Percentiles rank a stretch among this genome's conserved stretches.
Conservation (phyloP, 1,140 invertebrate species). For the Euschistus heros region DNA sequence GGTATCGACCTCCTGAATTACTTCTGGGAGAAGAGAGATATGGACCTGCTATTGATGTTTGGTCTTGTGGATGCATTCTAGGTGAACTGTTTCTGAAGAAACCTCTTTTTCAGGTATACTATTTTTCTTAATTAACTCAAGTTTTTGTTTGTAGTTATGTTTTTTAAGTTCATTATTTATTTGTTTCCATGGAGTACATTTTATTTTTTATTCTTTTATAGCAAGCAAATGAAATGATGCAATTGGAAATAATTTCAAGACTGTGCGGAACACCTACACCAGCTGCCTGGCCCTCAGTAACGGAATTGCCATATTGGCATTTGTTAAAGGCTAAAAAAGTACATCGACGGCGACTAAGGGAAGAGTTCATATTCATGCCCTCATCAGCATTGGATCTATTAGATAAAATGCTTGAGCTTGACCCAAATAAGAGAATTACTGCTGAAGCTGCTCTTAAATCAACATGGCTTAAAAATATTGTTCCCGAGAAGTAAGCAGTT, state of each 20-base stretch:
- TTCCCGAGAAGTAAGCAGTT: conserved; percentile 73
- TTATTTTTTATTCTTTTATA: conserved; percentile 27
- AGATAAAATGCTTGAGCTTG: conserved; percentile 92
- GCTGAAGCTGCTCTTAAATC: conserved; percentile 89
- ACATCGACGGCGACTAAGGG: conserved; percentile 75
- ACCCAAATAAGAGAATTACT: conserved; percentile 86
- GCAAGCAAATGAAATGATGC: conserved; percentile 86
- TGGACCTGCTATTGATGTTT: conserved; percentile 96
- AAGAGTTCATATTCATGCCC: conserved; percentile 91
- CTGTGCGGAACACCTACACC: conserved; percentile 93
- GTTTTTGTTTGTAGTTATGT: not conserved
- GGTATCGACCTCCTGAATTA: conserved; percentile 97
- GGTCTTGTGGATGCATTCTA: conserved; percentile 98
- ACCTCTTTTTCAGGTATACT: conserved; percentile 79
- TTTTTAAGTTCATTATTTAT: not conserved
- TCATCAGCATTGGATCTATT: conserved; percentile 78
- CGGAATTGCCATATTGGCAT: conserved; percentile 85
- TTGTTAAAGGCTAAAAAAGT: conserved; percentile 85
- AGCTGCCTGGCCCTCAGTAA: conserved; percentile 95
- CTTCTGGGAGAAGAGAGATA: conserved; percentile 95
- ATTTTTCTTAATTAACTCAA: no score
- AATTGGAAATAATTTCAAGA: conserved; percentile 88
- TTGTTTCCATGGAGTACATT: not conserved
- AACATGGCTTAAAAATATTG: conserved; percentile 85
- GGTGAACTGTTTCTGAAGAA: conserved; percentile 95